phyloP scores from a whole-genome alignment of 2,797 vertebrate genomes.

The Crocidura indochinensis region DNA sequence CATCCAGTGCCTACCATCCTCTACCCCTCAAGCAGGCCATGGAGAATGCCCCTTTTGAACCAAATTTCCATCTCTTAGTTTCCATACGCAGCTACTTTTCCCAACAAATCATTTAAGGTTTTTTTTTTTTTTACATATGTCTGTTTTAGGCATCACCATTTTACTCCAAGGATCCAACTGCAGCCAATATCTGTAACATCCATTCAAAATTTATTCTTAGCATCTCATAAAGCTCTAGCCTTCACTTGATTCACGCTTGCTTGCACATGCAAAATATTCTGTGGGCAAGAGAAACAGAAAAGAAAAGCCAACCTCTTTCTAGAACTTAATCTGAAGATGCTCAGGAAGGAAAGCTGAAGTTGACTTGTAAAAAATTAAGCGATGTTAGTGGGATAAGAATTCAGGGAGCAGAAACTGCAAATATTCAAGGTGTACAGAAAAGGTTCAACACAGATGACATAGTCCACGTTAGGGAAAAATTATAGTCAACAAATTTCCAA shows the following conservation, averaged over 20 bases:
- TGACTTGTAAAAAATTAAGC: constrained; percentile 9
- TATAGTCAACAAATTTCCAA: constrained; percentile 35
- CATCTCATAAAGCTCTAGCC: background rate
- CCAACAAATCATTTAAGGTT: constrained; percentile 9
- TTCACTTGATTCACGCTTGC: background rate
- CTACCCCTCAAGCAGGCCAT: background rate
- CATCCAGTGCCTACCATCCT: background rate
- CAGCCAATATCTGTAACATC: background rate
- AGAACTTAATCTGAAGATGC: constrained; percentile 28
- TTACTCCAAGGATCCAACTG: background rate
- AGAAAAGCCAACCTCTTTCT: background rate
- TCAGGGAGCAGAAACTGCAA: background rate
- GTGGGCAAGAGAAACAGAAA: constrained; percentile 27
- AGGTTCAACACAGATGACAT: background rate
- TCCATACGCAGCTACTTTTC: background rate
- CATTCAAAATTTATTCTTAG: background rate
- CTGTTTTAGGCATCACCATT: constrained; percentile 53
- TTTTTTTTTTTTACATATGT: background rate
- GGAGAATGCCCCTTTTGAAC: constrained; percentile 15
- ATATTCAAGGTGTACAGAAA: constrained; percentile 15
- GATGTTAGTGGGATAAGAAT: background rate
- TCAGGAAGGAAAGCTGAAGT: constrained; percentile 13
- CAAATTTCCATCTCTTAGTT: background rate
- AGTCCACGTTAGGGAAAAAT: background rate
- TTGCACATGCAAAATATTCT: constrained; percentile 33